phyloP scores from a whole-genome alignment of 2,113 vertebrate species.

The Poeciliopsis prolifica region DNA sequence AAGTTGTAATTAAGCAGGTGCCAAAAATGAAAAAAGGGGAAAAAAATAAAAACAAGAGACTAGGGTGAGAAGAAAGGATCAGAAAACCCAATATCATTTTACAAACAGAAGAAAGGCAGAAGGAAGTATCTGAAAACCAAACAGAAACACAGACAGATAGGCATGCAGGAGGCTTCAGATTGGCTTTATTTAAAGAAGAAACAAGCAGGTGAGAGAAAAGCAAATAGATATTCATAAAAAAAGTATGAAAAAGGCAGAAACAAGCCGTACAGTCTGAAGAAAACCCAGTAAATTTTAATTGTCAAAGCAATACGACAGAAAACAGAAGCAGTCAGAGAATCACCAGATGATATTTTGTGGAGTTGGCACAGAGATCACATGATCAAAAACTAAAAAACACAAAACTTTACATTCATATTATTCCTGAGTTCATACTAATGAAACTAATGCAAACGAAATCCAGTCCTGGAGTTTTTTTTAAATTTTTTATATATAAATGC shows the following conservation, averaged over 20 bases:
- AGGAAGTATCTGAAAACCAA: neutral
- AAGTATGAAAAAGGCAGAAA: slow-evolving; percentile 13
- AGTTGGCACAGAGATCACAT: slow-evolving; percentile 21
- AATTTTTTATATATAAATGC: neutral
- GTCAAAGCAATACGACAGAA: slow-evolving; percentile 15
- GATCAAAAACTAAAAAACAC: neutral
- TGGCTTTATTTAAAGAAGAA: slow-evolving; percentile 63
- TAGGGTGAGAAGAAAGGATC: neutral
- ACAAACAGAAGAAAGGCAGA: slow-evolving; percentile 2
- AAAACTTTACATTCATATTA: neutral
- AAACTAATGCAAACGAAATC: neutral
- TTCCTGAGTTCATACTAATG: neutral
- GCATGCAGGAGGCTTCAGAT: slow-evolving; percentile 69
- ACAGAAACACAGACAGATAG: slow-evolving; percentile 34
- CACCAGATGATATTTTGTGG: slow-evolving; percentile 13
- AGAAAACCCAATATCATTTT: neutral
- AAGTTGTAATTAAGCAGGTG: too few species aligned
- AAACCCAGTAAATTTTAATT: neutral
- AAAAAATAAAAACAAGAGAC: slow-evolving; percentile 15
- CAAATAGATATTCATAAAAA: slow-evolving; percentile 20
- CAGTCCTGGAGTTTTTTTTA: neutral
- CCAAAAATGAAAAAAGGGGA: neutral
- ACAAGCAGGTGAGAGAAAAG: slow-evolving; percentile 45
- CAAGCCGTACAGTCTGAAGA: neutral
- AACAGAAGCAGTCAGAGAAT: slow-evolving; percentile 5